phyloP scores from a whole-genome alignment of 1,140 invertebrate genomes.

The Orius insidiosus region DNA sequence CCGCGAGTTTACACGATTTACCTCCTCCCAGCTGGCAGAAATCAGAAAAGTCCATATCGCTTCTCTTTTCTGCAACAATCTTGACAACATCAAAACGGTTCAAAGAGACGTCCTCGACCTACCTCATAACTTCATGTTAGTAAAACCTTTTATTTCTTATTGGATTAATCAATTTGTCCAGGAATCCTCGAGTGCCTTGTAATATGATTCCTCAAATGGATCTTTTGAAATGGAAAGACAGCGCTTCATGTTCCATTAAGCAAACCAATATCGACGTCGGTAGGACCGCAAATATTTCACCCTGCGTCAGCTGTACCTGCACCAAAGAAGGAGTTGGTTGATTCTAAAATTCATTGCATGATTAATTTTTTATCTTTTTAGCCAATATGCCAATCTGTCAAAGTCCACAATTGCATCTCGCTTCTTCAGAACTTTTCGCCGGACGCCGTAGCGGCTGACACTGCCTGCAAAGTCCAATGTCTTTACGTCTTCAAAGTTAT shows the following conservation, averaged over 20 bases:
- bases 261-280: slow-evolving; percentile 31
- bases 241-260: slow-evolving; percentile 28
- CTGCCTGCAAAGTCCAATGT: slow-evolving; percentile 38
- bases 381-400: slow-evolving; percentile 35
- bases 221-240: slow-evolving; percentile 31
- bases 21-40: slow-evolving; percentile 77
- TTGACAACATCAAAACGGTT: slow-evolving; percentile 70
- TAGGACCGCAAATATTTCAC: slow-evolving; percentile 32
- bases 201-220: slow-evolving; percentile 27
- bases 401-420: slow-evolving; percentile 33
- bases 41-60: slow-evolving; percentile 78
- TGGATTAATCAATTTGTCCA: slow-evolving; percentile 21
- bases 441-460: slow-evolving; percentile 30
- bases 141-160: too few species aligned
- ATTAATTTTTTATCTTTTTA: slow-evolving; percentile 21
- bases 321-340: slow-evolving; percentile 39
- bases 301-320: slow-evolving; percentile 43
- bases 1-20: slow-evolving; percentile 63
- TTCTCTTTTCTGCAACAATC: slow-evolving; percentile 87
- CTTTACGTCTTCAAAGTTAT: slow-evolving; percentile 32
- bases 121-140: slow-evolving; percentile 75
- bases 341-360: neutral
- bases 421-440: slow-evolving; percentile 27
- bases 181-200: slow-evolving; percentile 34
- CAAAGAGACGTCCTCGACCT: slow-evolving; percentile 77